phyloP scores from a whole-genome alignment of 2,888 invertebrate species.

The Diarsia mendica region DNA sequence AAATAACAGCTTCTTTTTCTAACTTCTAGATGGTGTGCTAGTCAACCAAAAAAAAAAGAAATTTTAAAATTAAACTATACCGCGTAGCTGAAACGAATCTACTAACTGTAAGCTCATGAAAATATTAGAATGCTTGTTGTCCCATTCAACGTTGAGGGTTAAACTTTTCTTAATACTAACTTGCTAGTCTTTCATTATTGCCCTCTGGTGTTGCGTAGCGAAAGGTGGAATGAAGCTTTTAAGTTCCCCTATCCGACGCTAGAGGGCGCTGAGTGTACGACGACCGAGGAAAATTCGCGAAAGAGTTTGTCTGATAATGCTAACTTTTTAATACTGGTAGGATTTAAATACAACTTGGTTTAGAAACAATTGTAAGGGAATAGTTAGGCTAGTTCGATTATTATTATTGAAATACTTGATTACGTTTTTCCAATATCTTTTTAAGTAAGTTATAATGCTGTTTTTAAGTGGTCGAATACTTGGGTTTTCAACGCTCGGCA shows the following conservation, averaged over 20 bases:
- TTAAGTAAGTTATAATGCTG: too few relatives aligned
- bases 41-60: background rate
- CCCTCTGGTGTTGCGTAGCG: slow-evolving; percentile 24
- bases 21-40: background rate
- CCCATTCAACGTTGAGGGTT: background rate
- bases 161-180: background rate
- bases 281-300: background rate
- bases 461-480: too few relatives aligned
- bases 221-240: background rate
- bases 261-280: slow-evolving; percentile 18
- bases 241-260: slow-evolving; percentile 12
- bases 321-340: background rate
- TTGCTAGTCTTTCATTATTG: background rate
- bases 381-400: background rate
- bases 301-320: background rate
- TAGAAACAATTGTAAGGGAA: background rate
- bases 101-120: background rate
- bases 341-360: background rate
- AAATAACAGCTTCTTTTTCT: background rate
- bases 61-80: background rate
- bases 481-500: too few relatives aligned
- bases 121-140: background rate
- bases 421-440: background rate
- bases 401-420: too few relatives aligned
- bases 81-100: background rate